Conservation (phyloP, 2,113 vertebrate species). For the Boleophthalmus pectinirostris region DNA sequence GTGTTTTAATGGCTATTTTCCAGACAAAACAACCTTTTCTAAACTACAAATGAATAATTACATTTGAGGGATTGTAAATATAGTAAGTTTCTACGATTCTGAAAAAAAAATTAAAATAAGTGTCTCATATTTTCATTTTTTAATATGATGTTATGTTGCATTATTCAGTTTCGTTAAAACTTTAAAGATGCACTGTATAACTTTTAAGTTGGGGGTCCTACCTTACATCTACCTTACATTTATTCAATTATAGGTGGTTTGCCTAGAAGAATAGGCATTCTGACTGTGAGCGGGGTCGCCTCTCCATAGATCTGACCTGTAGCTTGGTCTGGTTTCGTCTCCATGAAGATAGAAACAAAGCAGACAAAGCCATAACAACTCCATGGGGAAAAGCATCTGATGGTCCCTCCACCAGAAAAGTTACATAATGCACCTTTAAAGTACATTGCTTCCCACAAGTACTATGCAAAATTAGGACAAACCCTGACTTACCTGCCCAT, state of each 20-base stretch:
- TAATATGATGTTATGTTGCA: background rate
- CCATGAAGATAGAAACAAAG: background rate
- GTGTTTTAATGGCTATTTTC: background rate
- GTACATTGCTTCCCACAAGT: background rate
- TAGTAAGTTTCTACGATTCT: background rate
- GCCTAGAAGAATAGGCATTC: too few species aligned
- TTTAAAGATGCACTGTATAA: too few species aligned
- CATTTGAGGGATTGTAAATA: conserved; percentile 15
- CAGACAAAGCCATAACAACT: too few species aligned
- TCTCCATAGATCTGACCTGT: too few species aligned
- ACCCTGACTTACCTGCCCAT: conserved; percentile 89
- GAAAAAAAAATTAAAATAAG: background rate
- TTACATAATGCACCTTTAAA: background rate
- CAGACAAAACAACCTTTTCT: conserved; percentile 25
- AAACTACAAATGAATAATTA: conserved; percentile 22
- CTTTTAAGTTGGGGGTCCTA: too few species aligned
- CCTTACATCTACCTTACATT: too few species aligned
- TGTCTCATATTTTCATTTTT: background rate
- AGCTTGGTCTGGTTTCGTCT: too few species aligned
- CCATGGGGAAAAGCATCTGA: too few species aligned
- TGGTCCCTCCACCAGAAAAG: too few species aligned
- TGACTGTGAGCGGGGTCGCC: too few species aligned
- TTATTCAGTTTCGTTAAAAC: background rate
- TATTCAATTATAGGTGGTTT: too few species aligned
- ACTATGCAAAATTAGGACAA: background rate